Evolutionary conservation across 2,888 invertebrate species (phyloP).

Genomic region (Drosophila putrida): DNA sequence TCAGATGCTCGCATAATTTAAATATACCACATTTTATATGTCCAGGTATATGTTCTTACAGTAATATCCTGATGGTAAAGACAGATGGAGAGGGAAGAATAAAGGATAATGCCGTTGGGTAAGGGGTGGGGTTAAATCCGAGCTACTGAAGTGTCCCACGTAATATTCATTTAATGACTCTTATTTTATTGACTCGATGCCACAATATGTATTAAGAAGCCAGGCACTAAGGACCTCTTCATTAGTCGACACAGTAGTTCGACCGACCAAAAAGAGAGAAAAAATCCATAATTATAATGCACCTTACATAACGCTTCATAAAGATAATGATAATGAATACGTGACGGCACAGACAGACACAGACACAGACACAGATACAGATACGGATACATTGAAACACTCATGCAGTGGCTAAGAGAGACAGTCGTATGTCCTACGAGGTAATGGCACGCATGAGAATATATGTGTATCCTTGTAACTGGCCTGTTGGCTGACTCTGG

Average conservation of each 20-base stretch:
- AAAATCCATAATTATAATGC: conserved; percentile 81
- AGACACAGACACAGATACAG: conserved; percentile 40
- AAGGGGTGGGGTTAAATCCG: conserved; percentile 16
- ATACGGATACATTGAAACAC: conserved; percentile 25
- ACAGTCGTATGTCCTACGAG: conserved; percentile 57
- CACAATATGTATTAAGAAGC: neutral
- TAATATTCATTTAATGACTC: conserved; percentile 57
- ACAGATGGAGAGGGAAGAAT: conserved; percentile 14
- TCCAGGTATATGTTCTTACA: conserved; percentile 1
- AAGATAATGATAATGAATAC: conserved; percentile 82
- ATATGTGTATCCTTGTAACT: conserved; percentile 32
- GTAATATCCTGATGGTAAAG: conserved; percentile 40
- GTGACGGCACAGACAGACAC: conserved; percentile 68
- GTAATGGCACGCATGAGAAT: conserved; percentile 78
- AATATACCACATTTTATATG: conserved; percentile 37
- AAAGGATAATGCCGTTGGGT: neutral
- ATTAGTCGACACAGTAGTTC: conserved; percentile 54
- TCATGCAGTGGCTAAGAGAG: neutral
- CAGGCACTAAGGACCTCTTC: conserved; percentile 44
- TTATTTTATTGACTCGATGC: conserved; percentile 70
- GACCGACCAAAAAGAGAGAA: conserved; percentile 22
- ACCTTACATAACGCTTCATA: conserved; percentile 82
- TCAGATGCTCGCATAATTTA: conserved; percentile 46
- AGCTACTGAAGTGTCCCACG: conserved; percentile 16
- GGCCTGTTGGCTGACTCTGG: neutral